These are phyloP conservation scores for Drosophila teissieri DNA, from an alignment of 1,140 invertebrate genomes.

Conservation along the genomic window DNA sequence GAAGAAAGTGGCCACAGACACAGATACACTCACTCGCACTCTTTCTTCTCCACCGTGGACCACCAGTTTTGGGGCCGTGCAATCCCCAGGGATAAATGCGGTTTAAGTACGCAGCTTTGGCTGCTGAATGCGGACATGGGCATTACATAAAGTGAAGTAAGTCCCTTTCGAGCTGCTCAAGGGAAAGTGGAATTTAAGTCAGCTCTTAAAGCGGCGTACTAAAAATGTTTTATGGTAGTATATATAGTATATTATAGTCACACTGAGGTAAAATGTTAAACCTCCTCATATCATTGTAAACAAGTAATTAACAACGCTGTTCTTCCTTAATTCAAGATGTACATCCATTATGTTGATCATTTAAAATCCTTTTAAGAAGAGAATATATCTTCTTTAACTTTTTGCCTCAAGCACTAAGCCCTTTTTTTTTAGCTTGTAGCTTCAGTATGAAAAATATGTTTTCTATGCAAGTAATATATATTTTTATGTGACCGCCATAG, in stretches of 20 bases:
- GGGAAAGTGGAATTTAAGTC: constrained; percentile 24
- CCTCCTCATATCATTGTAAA: too few relatives aligned
- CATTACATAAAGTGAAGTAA: constrained; percentile 41
- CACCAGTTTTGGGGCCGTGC: constrained; percentile 27
- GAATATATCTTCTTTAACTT: too few relatives aligned
- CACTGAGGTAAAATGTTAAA: background rate
- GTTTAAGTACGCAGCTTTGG: constrained; percentile 31
- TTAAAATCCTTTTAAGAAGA: too few relatives aligned
- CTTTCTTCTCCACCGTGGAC: background rate
- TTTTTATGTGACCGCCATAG: constrained; percentile 6
- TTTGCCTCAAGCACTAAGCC: too few relatives aligned
- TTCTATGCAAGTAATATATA: background rate
- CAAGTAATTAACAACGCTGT: too few relatives aligned
- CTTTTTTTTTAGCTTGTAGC: too few relatives aligned
- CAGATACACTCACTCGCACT: constrained; percentile 2
- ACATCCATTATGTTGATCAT: too few relatives aligned
- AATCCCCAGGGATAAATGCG: constrained; percentile 40
- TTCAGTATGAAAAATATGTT: too few relatives aligned
- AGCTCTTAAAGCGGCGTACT: constrained; percentile 6
- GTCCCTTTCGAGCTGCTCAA: constrained; percentile 28
- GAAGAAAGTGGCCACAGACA: constrained; percentile 32
- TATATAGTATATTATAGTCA: background rate
- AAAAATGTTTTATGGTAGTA: constrained; percentile 1
- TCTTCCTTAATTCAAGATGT: too few relatives aligned
- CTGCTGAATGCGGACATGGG: constrained; percentile 6